phyloP scores from a whole-genome alignment of 2,113 vertebrate genomes.

The Sylvia atricapilla region DNA sequence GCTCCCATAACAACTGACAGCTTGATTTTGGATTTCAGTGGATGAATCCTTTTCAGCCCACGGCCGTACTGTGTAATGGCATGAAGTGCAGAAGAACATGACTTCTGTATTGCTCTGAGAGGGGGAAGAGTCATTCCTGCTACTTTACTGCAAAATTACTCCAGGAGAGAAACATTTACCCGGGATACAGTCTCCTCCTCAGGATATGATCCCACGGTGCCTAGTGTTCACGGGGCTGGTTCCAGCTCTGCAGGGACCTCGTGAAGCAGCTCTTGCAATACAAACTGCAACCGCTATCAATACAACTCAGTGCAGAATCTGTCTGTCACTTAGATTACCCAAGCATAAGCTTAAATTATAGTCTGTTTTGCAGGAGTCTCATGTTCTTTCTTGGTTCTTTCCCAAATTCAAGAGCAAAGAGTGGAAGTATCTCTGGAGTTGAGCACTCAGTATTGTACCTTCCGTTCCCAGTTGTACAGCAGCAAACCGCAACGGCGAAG shows the following conservation, averaged over 20 bases:
- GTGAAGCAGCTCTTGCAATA: background rate
- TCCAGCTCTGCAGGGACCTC: background rate
- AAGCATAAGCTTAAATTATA: background rate
- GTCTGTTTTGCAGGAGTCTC: background rate
- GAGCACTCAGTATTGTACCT: background rate
- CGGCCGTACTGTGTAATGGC: accelerated
- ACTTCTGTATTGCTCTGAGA: background rate
- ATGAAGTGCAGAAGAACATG: accelerated
- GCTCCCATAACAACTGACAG: background rate
- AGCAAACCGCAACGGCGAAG: accelerated
- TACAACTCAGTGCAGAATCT: background rate
- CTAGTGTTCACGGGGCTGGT: accelerated
- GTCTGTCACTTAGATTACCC: background rate
- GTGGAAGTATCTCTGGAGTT: background rate
- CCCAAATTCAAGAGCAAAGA: background rate
- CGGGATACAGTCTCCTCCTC: background rate
- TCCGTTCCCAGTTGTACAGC: accelerated
- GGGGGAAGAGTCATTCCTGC: background rate
- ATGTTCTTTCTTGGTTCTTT: background rate
- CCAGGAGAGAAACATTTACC: background rate
- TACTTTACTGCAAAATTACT: background rate
- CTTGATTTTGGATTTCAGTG: background rate
- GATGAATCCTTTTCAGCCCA: background rate
- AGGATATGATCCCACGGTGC: accelerated
- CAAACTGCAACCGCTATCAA: background rate